Base-by-base conservation (phyloP, 2,113 vertebrate species). In the Saguinus imperator region DNA sequence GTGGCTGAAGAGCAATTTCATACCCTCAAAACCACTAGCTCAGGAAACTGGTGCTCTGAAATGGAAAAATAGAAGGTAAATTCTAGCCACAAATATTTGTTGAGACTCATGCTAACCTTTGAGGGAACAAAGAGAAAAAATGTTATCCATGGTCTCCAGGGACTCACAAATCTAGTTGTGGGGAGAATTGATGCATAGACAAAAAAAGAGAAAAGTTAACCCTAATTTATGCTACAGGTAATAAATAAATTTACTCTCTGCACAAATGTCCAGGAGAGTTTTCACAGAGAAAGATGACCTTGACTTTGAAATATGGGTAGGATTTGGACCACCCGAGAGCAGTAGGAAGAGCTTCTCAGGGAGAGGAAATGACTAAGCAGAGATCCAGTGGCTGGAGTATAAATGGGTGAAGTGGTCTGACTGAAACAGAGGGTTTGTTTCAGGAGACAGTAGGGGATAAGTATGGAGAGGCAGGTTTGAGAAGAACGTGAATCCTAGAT, bases 21-120 rank as follows among this genome's bases (percentile, higher is more conserved):
- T 25, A 2, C 29, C 37, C 91, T 83, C 88, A 80, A 95, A 92
- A 90, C 40, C 21, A 43, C 21, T 79, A 76, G 55, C 66, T 90
- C 1, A 43, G 90, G 40, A 85, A 91, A 75, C 27, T n/a, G 61
- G 64, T 92, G 64, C 29, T 84, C 45, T 57, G 48, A 87, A 68
- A 85, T 91, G 43, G 32, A 87, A 58, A 57, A 70, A 80, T 70
- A 92, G 35, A 95, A 95, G 89, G 94, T 72, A 84, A 92, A 91
- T 76, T 85, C 13, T 81, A 81, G 61, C 70, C 43, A 75, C 72
- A 94, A 52, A 57, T 91, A 76, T 48, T 70, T 64, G 79, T 81
- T 91, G 72, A 85, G 72, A 76, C 17, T 84, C 68, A 37, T 72
- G 40, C 21, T 81, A 92, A 81, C 23, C 48, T 93, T 93, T 85